A percentile compares a stretch with the other conserved stretches of the same genome.
phyloP scores from a whole-genome alignment of 1,140 invertebrate genomes.

The Bradysia coprophila region DNA sequence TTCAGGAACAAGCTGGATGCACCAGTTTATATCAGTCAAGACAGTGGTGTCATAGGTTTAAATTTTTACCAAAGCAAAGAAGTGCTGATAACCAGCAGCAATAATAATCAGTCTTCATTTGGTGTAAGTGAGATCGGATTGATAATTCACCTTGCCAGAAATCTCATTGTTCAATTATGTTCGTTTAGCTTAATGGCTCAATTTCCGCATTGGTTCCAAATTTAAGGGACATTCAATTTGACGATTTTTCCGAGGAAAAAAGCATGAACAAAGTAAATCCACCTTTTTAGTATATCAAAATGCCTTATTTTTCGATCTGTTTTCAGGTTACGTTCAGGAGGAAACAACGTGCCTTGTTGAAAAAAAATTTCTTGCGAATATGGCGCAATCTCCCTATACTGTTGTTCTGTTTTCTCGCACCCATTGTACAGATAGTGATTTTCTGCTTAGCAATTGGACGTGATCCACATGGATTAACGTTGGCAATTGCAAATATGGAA shows the following conservation, averaged over 20 bases:
- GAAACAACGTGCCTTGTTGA: constrained; percentile 60
- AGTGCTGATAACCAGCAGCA: constrained; percentile 53
- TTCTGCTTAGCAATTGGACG: constrained; percentile 89
- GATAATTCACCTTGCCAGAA: not conserved
- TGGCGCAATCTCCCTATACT: constrained; percentile 83
- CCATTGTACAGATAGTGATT: constrained; percentile 83
- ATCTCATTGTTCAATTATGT: not conserved
- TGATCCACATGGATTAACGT: constrained; percentile 62
- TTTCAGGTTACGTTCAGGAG: constrained; percentile 36
- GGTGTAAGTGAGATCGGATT: constrained; percentile 19
- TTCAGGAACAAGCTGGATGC: constrained; percentile 59
- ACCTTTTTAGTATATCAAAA: not conserved
- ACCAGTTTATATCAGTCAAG: constrained; percentile 62
- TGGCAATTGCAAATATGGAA: constrained; percentile 79
- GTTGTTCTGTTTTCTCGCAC: constrained; percentile 80
- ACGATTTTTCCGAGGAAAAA: constrained; percentile 1
- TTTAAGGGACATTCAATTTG: constrained; percentile 2
- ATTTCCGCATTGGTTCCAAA: not conserved
- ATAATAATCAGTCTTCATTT: constrained; percentile 40
- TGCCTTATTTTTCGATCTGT: not conserved
- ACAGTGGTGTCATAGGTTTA: constrained; percentile 65
- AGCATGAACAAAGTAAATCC: constrained; percentile 6
- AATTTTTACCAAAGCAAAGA: constrained; percentile 83
- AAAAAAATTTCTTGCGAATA: constrained; percentile 87
- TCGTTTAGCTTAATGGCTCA: constrained; percentile 2